phyloP scores from a whole-genome alignment of 1,140 invertebrate genomes.

The Drosophila parabipectinata region DNA sequence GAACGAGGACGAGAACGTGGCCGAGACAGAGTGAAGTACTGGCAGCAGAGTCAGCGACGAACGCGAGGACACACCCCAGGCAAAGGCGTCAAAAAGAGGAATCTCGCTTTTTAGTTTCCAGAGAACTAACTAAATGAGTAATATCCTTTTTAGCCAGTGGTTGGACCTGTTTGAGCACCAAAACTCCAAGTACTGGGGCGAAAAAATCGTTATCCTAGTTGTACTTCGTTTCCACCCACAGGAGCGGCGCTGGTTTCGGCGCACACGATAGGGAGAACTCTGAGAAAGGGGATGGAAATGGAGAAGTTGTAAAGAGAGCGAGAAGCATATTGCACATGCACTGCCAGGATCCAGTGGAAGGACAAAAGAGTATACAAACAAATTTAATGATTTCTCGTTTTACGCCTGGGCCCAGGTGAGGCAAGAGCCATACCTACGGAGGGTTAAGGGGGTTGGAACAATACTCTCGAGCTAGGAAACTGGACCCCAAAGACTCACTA shows the following conservation, averaged over 20 bases:
- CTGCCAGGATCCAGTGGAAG: slow-evolving; percentile 12
- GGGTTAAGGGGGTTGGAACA: too few relatives aligned
- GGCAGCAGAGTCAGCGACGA: slow-evolving; percentile 21
- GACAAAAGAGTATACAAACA: slow-evolving; percentile 77
- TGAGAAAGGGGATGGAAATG: background rate
- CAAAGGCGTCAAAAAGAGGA: too few relatives aligned
- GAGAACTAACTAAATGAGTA: too few relatives aligned
- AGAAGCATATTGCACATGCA: slow-evolving; percentile 23
- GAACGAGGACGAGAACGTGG: slow-evolving; percentile 49
- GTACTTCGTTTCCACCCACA: background rate
- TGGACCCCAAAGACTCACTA: too few relatives aligned
- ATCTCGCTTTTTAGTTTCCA: too few relatives aligned
- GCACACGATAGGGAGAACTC: background rate
- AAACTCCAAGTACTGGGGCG: too few relatives aligned
- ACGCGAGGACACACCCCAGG: slow-evolving; percentile 60
- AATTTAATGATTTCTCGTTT: slow-evolving; percentile 79
- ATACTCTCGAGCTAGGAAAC: too few relatives aligned
- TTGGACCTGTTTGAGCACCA: too few relatives aligned
- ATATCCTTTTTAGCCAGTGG: too few relatives aligned
- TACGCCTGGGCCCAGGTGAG: slow-evolving; percentile 50
- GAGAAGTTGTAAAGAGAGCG: background rate
- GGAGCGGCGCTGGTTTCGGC: background rate
- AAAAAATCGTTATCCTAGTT: too few relatives aligned
- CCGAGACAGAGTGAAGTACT: slow-evolving; percentile 40
- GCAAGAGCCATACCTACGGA: slow-evolving; percentile 19